Conservation (phyloP, 1,140 invertebrate genomes). For the Nephila pilipes region DNA sequence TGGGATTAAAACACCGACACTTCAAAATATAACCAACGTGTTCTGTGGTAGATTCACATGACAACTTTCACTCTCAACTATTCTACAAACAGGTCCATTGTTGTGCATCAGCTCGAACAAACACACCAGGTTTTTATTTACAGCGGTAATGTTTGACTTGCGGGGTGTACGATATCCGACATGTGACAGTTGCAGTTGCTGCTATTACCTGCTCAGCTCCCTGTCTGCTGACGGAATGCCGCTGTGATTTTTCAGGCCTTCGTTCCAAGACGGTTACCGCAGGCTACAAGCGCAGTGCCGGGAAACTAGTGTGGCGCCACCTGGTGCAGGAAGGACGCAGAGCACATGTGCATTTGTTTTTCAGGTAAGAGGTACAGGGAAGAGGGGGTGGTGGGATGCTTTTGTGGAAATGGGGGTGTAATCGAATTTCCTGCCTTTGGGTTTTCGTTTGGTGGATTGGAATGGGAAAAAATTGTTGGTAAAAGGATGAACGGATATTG, state of each 20-base stretch:
- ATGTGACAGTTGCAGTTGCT: neutral
- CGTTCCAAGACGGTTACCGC: constrained; percentile 27
- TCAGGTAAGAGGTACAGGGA: neutral
- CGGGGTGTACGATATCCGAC: neutral
- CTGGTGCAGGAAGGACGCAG: neutral
- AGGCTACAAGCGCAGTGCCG: constrained; percentile 69
- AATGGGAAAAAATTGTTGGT: neutral
- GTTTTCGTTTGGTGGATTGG: constrained; percentile 23
- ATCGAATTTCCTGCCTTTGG: constrained; percentile 11
- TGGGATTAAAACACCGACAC: neutral
- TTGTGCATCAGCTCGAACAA: neutral
- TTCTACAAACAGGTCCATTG: neutral
- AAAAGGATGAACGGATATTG: neutral
- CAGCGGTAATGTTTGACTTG: neutral
- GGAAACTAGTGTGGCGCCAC: constrained; percentile 17
- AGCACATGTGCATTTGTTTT: constrained; percentile 75
- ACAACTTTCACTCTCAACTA: neutral
- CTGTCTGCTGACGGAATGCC: neutral
- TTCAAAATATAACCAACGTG: neutral
- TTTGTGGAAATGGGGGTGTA: neutral
- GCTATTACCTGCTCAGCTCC: neutral
- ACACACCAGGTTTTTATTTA: neutral
- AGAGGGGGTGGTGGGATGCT: neutral
- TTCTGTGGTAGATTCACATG: neutral
- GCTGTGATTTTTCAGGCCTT: constrained; percentile 11